Base-by-base conservation (phyloP, 2,113 vertebrate genomes). In the Lamprologus speciosus region DNA sequence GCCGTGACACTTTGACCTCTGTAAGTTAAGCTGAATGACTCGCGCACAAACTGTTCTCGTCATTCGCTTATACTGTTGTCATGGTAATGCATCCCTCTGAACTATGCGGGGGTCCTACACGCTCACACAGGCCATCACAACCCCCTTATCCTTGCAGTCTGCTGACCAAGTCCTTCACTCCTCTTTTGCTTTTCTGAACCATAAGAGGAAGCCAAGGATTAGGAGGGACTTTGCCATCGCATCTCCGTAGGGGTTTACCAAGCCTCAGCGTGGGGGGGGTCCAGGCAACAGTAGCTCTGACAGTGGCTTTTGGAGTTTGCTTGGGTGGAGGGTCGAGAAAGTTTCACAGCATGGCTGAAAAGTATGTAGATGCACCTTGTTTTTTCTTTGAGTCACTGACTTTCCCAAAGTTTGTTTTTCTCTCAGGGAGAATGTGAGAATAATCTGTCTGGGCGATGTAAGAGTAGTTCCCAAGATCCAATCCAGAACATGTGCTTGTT, bases 401-500 rank as follows among this genome's bases (percentile, higher is more conserved):
- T 85, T 83, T 81, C 37, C 42, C 82, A 54, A 85, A 54, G 6
- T 47, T 8, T n/a, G n/a, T 12, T 70, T 37, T 68, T 10, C 14
- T 57, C 85, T 75, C 42, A 17, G 19, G 70, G 70, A 51, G 51
- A 80, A 85, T 88, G 92, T 91, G 92, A 88, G 90, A 93, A 93
- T 75, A 91, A 93, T 82, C 5, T 83, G 80, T 88, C n/a, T 1
- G 16, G 85, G 31, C 31, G 50, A 86, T 86, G 42, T 35, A 78
- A 87, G 55, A 37, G n/a, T 21, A 23, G 79, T 91, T 95, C 88
- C 93, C 93, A 93, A 81, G 75, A 58, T 89, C 58, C 9, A 19
- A 83, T 90, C 92, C 89, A 93, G 91, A 95, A 92, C 94, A 95
- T 89, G 91, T 94, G 94, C 92, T 90, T 94, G 91, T 94, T 94